phyloP scores from a whole-genome alignment of 2,888 invertebrate genomes.

The Drosophila glabriapex region DNA sequence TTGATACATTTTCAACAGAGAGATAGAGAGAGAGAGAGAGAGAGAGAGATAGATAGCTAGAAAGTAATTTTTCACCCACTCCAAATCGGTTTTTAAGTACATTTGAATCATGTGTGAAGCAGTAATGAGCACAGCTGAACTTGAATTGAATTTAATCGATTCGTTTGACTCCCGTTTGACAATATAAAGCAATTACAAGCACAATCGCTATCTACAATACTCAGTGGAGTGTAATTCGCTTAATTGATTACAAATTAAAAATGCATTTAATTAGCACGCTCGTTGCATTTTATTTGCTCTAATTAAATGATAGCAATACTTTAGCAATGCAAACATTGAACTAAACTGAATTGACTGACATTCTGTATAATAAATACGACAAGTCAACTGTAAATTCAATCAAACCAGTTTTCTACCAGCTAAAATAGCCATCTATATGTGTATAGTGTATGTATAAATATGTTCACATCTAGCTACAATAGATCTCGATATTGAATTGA shows the following conservation, averaged over 20 bases:
- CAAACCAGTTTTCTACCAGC: slow-evolving; percentile 25
- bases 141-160: not conserved
- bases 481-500: slow-evolving; percentile 4
- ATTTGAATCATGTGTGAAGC: not conserved
- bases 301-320: slow-evolving; percentile 71
- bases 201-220: slow-evolving; percentile 23
- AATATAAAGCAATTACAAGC: slow-evolving; percentile 43
- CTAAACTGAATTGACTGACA: slow-evolving; percentile 44
- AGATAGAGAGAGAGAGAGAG: too few relatives aligned
- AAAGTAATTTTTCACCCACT: not conserved
- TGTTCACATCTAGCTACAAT: slow-evolving; percentile 3
- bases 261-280: slow-evolving; percentile 67
- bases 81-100: not conserved
- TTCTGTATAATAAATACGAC: slow-evolving; percentile 11
- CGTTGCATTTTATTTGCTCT: slow-evolving; percentile 65
- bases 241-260: slow-evolving; percentile 78
- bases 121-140: not conserved
- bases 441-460: not conserved
- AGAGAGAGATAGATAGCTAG: not conserved
- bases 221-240: slow-evolving; percentile 51
- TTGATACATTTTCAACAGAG: not conserved
- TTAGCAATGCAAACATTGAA: slow-evolving; percentile 41
- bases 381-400: slow-evolving; percentile 20
- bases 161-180: slow-evolving; percentile 3
- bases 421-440: not conserved